phyloP scores from a whole-genome alignment of 2,113 vertebrate species.

The Daphoenositta chrysoptera region DNA sequence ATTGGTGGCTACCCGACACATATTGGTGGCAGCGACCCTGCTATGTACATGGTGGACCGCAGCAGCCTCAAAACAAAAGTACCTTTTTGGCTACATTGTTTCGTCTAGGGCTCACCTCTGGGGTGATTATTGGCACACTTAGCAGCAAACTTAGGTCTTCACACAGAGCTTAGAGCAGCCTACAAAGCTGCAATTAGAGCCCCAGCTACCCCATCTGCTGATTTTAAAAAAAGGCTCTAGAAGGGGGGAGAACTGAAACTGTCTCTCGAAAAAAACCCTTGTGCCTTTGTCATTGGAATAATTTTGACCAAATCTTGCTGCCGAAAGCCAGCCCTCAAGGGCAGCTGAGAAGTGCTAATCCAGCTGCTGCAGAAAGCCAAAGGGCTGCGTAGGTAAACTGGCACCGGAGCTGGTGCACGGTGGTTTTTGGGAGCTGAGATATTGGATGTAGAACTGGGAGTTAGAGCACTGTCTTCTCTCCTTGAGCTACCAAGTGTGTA shows the following conservation, averaged over 20 bases:
- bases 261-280: neutral
- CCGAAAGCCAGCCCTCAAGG: neutral
- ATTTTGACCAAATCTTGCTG: neutral
- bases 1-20: neutral
- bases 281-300: neutral
- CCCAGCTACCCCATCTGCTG: neutral
- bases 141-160: neutral
- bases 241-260: neutral
- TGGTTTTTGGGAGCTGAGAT: neutral
- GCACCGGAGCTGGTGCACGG: neutral
- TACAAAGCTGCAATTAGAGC: neutral
- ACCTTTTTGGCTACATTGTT: neutral
- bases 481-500: neutral
- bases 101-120: neutral
- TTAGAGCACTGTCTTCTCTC: neutral
- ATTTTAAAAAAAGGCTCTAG: neutral
- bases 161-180: neutral
- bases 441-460: neutral
- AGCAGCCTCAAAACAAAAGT: neutral
- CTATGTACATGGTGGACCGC: no score
- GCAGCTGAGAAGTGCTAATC: neutral
- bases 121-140: neutral
- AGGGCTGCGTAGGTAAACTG: neutral
- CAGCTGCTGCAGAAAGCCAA: neutral
- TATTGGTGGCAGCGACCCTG: neutral